These are phyloP conservation scores for Anas bernieri DNA, from an alignment of 2,797 vertebrate species.

Conservation along the genomic window DNA sequence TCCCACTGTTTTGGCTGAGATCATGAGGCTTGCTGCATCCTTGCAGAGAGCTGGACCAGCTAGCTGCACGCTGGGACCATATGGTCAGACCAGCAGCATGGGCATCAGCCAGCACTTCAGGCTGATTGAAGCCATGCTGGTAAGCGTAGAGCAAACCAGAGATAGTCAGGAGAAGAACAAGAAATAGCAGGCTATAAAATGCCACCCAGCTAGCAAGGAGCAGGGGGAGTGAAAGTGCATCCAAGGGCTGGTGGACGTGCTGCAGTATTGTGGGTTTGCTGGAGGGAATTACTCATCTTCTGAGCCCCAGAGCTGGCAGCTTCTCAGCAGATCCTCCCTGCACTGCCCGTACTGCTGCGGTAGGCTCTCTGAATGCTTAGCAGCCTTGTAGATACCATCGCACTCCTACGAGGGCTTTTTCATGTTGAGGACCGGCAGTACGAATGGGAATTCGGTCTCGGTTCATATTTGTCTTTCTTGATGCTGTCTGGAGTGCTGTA, in stretches of 20 bases:
- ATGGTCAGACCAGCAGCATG: background rate
- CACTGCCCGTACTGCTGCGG: background rate
- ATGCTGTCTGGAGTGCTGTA: background rate
- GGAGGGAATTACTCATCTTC: background rate
- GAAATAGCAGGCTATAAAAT: background rate
- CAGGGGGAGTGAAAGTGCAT: background rate
- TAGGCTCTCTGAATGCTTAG: background rate
- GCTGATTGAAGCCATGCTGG: background rate
- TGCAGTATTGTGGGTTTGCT: background rate
- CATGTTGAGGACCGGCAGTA: background rate
- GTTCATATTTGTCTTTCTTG: background rate
- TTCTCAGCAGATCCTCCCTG: background rate
- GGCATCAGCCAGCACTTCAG: background rate
- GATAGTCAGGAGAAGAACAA: background rate
- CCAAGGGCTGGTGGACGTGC: background rate
- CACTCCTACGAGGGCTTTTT: background rate
- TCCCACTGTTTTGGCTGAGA: background rate
- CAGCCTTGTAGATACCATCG: background rate
- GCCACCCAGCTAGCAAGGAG: background rate
- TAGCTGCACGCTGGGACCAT: background rate
- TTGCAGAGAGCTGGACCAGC: background rate
- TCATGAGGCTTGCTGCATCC: background rate
- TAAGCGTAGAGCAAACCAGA: background rate
- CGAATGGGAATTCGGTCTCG: background rate
- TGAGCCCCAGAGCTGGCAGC: background rate